These are phyloP conservation scores for Eonycteris spelaea DNA, from an alignment of 2,113 vertebrate genomes.

Conservation along the genomic window DNA sequence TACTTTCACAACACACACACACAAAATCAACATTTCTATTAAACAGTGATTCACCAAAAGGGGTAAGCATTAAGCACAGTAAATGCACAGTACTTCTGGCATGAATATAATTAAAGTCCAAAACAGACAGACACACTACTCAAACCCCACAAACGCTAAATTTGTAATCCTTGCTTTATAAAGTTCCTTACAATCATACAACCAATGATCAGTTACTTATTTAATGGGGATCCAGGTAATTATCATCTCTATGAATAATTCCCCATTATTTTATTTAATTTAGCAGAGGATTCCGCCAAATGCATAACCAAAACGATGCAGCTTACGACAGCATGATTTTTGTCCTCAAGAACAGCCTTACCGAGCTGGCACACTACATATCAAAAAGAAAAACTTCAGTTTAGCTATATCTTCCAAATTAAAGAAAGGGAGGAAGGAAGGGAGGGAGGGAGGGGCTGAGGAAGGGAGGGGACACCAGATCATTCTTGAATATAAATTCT, in stretches of 20 bases:
- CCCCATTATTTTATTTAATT: slow-evolving; percentile 44
- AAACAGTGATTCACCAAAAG: background rate
- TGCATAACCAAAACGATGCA: slow-evolving; percentile 75
- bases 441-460: background rate
- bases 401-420: slow-evolving; percentile 58
- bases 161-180: background rate
- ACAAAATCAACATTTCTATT: background rate
- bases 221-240: background rate
- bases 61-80: slow-evolving; percentile 8
- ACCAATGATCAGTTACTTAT: background rate
- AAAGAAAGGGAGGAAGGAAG: background rate
- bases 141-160: background rate
- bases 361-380: slow-evolving; percentile 76
- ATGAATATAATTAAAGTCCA: slow-evolving; percentile 5
- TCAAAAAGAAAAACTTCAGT: slow-evolving; percentile 70
- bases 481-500: slow-evolving; percentile 58
- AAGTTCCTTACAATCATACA: background rate
- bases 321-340: slow-evolving; percentile 75
- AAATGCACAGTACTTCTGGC: background rate
- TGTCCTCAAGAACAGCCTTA: slow-evolving; percentile 79
- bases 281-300: slow-evolving; percentile 65
- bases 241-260: background rate
- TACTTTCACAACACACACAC: slow-evolving; percentile 1
- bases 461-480: background rate
- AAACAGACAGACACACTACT: background rate